Conservation (phyloP, 2,113 vertebrate genomes). For the Odontophorus gujanensis region DNA sequence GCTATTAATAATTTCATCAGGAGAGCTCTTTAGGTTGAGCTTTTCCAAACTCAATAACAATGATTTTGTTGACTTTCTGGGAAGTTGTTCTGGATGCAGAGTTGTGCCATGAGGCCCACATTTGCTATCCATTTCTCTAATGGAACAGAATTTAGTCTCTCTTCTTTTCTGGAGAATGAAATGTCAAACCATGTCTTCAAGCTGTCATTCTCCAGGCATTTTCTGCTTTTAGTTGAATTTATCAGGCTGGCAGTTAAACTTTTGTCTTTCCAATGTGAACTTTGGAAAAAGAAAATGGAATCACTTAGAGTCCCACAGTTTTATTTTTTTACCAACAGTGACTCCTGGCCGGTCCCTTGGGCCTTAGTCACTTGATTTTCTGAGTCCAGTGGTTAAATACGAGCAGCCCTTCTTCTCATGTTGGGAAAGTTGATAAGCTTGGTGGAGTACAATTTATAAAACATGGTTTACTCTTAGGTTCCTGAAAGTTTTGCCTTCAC, state of each 20-base stretch:
- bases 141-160: not conserved
- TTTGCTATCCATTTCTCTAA: not conserved
- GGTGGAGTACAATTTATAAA: not conserved
- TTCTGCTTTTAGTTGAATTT: not conserved
- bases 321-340: not conserved
- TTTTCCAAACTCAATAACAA: not conserved
- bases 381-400: not conserved
- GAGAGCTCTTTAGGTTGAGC: not conserved
- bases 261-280: not conserved
- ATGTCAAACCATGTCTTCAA: not conserved
- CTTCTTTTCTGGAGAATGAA: not conserved
- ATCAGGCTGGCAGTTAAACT: not conserved
- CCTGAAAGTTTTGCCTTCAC: not conserved
- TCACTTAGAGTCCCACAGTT: not conserved
- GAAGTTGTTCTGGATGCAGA: not conserved
- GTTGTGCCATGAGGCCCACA: not conserved
- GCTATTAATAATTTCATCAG: not conserved
- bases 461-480: not conserved
- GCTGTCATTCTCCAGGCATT: not conserved
- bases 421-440: not conserved
- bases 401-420: not conserved
- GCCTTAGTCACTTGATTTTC: not conserved
- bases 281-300: not conserved
- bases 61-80: not conserved
- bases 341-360: not conserved